Conservation (phyloP, 2,113 vertebrate genomes). For the Pimephales promelas region DNA sequence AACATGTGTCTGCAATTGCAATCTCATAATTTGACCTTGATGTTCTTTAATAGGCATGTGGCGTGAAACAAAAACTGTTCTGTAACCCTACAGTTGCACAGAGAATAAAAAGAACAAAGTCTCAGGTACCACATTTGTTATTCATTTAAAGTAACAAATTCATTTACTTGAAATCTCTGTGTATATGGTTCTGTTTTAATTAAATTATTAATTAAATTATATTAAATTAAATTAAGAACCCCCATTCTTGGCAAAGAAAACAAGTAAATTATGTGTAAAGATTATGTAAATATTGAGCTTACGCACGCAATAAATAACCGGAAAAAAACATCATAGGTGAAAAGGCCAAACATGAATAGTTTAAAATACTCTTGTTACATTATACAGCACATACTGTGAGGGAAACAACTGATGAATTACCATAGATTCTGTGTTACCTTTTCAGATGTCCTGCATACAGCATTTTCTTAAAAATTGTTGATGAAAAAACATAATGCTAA, state of each 20-base stretch:
- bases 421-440: not conserved
- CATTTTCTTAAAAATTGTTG: not conserved
- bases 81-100: not conserved
- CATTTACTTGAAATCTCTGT: not conserved
- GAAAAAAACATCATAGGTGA: not conserved
- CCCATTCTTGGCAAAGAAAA: conserved; percentile 11
- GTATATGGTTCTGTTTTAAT: not conserved
- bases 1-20: not conserved
- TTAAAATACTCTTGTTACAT: conserved; percentile 20
- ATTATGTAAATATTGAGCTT: conserved; percentile 4
- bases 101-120: not conserved
- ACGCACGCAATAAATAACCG: conserved; percentile 31
- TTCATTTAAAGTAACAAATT: not conserved
- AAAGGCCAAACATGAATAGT: conserved; percentile 10
- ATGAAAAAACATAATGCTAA: conserved; percentile 26
- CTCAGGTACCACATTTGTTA: not conserved
- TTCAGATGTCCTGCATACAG: not conserved
- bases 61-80: not conserved
- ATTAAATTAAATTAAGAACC: conserved; percentile 22
- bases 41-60: not conserved
- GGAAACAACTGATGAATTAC: not conserved
- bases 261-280: conserved; percentile 3
- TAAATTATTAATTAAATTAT: not conserved
- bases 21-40: not conserved
- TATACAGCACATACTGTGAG: conserved; percentile 3